A percentile compares a stretch with the other conserved stretches of the same genome.
These are phyloP conservation scores for Lutjanus erythropterus DNA, from an alignment of 2,113 vertebrate species.

Conservation along the genomic window DNA sequence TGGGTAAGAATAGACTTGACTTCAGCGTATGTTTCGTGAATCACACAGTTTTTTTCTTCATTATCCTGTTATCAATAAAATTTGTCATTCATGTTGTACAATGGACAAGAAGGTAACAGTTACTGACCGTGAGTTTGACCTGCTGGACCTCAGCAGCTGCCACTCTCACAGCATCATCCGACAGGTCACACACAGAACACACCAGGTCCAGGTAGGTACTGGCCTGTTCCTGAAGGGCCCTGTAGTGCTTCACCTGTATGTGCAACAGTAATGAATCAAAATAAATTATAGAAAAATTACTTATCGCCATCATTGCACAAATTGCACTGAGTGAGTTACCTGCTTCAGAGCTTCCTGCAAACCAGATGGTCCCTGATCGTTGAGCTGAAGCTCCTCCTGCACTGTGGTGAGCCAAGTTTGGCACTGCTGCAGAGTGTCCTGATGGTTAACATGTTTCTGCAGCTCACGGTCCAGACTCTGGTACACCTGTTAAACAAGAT, in stretches of 20 bases:
- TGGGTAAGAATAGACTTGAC: too few species aligned
- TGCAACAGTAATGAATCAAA: conserved; percentile 1
- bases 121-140: conserved; percentile 91
- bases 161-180: conserved; percentile 90
- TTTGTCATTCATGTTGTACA: background rate
- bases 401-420: conserved; percentile 92
- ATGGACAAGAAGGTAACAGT: background rate
- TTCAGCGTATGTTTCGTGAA: too few species aligned
- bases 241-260: conserved; percentile 91
- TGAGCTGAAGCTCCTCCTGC: conserved; percentile 88
- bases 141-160: conserved; percentile 92
- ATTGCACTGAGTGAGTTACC: conserved; percentile 76
- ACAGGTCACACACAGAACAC: conserved; percentile 94
- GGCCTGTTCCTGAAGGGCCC: conserved; percentile 95
- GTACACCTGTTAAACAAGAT: conserved; percentile 88
- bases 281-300: background rate
- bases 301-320: background rate
- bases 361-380: conserved; percentile 86
- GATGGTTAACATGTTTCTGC: conserved; percentile 94
- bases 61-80: too few species aligned
- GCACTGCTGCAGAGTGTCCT: conserved; percentile 95
- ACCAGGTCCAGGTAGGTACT: conserved; percentile 96
- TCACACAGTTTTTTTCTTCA: too few species aligned
- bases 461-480: conserved; percentile 95
- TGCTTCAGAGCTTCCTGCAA: conserved; percentile 92